Evolutionary conservation across 2,797 vertebrate genomes (phyloP), one percentile per base, ranked within the genome.

Genomic region (Phoxinus dragarum): DNA sequence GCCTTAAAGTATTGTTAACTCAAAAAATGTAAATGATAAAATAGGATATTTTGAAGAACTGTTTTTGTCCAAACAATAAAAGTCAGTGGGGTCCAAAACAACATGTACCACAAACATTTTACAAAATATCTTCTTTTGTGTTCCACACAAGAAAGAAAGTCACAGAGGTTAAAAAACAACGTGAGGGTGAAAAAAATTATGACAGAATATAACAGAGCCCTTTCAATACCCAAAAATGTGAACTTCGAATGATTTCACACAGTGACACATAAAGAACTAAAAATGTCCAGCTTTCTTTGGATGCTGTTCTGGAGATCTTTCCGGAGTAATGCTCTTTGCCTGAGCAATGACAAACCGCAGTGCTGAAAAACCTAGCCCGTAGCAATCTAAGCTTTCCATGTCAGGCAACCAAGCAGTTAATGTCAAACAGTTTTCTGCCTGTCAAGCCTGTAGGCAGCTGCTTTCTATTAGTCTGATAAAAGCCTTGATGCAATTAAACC

Each of bases 381-480:
- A 77, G 83, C 81, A 40, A 81, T 87, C 83, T 84, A 89, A 87
- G 86, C 86, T 82, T 82, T 84, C 86, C 61, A 52, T 80, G 88
- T 87, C 91, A 91, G 89, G 88, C 84, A 89, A 92, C 88, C 82
- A 81, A 89, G 89, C 81, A 89, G 90, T 90, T 88, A 88, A 91
- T 80, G 40, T 76, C 71, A 84, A 80, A 79, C 59, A 81, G 88
- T 87, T 91, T 91, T 89, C 86, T 88, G 89, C 89, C 92, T 82
- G 84, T 91, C 90, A 88, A 87, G 78, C 74, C 89, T 89, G 90
- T 80, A 85, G 90, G 84, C 93, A 94, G 91, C 90, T 93, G 93
- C 91, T 93, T 93, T 93, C 88, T 90, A 94, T 94, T 93, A 91
- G 91, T 88, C 89, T 73, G 91, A 92, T 92, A 94, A 94, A 94